Evolutionary conservation across 2,797 vertebrate genomes (phyloP).

Genomic region (Avahi laniger): DNA sequence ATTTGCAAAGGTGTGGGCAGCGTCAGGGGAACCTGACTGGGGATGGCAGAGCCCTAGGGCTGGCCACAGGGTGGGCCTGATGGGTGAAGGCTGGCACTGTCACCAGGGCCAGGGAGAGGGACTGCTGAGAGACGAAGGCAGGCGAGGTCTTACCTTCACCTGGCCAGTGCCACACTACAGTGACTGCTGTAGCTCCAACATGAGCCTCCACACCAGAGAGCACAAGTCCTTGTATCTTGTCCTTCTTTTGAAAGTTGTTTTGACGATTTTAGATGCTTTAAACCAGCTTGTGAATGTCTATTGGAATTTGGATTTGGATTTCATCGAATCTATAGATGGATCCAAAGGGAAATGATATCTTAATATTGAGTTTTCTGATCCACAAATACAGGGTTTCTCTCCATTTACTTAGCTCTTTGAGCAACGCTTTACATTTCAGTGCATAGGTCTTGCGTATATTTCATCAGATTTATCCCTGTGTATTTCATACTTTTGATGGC

Average conservation of each 20-base stretch:
- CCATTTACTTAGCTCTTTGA: neutral
- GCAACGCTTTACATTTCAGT: too few species aligned
- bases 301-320: neutral
- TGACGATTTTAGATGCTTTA: neutral
- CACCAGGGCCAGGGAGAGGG: neutral
- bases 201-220: neutral
- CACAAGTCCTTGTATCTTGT: too few species aligned
- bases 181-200: too few species aligned
- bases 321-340: neutral
- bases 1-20: neutral
- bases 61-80: neutral
- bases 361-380: rapidly evolving
- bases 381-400: rapidly evolving
- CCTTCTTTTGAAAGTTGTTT: neutral
- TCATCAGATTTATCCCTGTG: neutral
- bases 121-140: too few species aligned
- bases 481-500: neutral
- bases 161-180: neutral
- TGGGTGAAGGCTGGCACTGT: neutral
- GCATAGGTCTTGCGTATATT: rapidly evolving
- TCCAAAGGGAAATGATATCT: neutral
- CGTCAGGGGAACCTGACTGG: too few species aligned
- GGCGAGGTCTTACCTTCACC: neutral
- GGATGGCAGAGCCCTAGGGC: too few species aligned
- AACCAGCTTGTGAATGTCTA: neutral